Conservation (phyloP, 2,113 vertebrate species). For the Pithys albifrons region DNA sequence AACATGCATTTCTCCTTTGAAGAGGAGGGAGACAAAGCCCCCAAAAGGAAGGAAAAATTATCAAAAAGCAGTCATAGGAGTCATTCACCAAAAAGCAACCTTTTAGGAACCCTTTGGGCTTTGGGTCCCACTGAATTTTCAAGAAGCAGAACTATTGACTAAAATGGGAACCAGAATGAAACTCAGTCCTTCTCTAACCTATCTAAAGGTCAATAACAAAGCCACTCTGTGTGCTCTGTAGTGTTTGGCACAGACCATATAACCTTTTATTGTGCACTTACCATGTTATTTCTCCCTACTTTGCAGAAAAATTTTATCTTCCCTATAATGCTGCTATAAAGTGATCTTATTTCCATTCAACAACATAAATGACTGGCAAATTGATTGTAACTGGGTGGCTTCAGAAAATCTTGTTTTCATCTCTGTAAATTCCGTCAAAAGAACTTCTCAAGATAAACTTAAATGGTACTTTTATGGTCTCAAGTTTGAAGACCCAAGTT, state of each 20-base stretch:
- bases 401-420: not conserved
- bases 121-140: not conserved
- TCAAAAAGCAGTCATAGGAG: not conserved
- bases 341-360: not conserved
- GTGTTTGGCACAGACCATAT: not conserved
- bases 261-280: not conserved
- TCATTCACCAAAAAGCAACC: not conserved
- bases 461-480: not conserved
- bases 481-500: not conserved
- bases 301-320: not conserved
- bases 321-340: not conserved
- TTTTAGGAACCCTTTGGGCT: not conserved
- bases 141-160: not conserved
- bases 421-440: not conserved
- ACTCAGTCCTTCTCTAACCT: not conserved
- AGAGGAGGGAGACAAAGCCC: not conserved
- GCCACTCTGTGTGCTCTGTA: not conserved
- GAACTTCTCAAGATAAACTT: not conserved
- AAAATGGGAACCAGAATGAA: not conserved
- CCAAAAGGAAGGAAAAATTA: not conserved
- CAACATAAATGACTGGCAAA: not conserved
- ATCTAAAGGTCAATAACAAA: not conserved
- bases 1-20: not conserved
- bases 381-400: not conserved
- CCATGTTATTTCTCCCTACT: not conserved